Percentiles rank a stretch among this genome's conserved stretches.
phyloP scores from a whole-genome alignment of 2,113 vertebrate genomes.

The Nothoprocta perdicaria region DNA sequence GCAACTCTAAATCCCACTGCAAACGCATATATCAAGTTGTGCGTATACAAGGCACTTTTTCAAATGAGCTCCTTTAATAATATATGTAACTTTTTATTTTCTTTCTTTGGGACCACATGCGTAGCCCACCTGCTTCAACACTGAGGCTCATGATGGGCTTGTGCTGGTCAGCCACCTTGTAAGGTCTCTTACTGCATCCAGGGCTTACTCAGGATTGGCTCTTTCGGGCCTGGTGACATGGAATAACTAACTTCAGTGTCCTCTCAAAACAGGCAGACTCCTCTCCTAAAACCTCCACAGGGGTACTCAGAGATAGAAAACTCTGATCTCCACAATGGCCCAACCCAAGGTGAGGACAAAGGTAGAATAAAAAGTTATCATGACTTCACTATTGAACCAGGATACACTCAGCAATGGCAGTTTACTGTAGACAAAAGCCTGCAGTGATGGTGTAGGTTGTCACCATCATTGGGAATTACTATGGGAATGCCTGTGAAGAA shows the following conservation, averaged over 20 bases:
- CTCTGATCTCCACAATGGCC: constrained; percentile 35
- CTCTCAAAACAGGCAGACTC: not conserved
- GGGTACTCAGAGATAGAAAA: not conserved
- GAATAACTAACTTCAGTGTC: not conserved
- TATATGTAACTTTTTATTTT: not conserved
- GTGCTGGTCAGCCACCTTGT: not conserved
- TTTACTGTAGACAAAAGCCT: constrained; percentile 75
- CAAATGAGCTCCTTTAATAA: not conserved
- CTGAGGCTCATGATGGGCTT: not conserved
- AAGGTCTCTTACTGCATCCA: not conserved
- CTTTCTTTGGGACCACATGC: no score
- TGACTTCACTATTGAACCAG: constrained; percentile 75
- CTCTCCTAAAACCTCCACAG: constrained; percentile 11
- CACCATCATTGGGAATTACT: constrained; percentile 69
- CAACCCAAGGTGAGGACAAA: constrained; percentile 57
- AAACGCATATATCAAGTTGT: not conserved
- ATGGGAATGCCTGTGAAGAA: constrained; percentile 72
- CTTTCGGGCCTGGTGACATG: not conserved
- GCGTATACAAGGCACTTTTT: not conserved
- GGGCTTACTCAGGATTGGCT: not conserved
- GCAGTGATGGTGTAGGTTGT: constrained; percentile 59
- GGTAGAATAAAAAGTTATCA: constrained; percentile 63
- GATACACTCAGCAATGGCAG: constrained; percentile 77
- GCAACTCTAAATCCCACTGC: not conserved
- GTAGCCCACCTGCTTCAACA: not conserved